phyloP scores from a whole-genome alignment of 2,113 vertebrate genomes.

The Ameiurus melas region DNA sequence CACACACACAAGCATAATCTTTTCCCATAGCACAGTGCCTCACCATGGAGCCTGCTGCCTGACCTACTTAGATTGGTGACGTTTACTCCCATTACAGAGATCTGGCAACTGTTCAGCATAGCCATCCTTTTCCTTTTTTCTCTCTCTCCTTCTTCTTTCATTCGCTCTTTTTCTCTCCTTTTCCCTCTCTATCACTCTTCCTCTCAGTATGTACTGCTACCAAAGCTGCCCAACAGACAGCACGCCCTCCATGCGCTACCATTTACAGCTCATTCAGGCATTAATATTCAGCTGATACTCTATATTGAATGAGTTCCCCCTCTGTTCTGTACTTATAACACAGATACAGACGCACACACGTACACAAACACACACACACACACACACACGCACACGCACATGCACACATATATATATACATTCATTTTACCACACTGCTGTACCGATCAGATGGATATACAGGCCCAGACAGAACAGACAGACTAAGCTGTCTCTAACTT shows the following conservation, averaged over 20 bases:
- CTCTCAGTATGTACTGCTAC: conserved; percentile 14
- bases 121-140: conserved; percentile 15
- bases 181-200: neutral
- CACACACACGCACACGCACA: too few relatives aligned
- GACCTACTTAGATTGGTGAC: conserved; percentile 55
- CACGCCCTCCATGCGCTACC: conserved; percentile 27
- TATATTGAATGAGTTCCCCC: neutral
- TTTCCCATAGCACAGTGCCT: conserved; percentile 32
- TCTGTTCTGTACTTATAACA: neutral
- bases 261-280: conserved; percentile 30
- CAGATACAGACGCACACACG: neutral
- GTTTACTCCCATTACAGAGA: conserved; percentile 37
- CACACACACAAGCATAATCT: conserved; percentile 18
- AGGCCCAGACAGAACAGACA: neutral
- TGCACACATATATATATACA: neutral
- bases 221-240: conserved; percentile 33
- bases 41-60: conserved; percentile 40
- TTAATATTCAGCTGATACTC: neutral
- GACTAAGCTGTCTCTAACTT: neutral
- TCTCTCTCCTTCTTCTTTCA: conserved; percentile 32
- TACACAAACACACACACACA: neutral
- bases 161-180: conserved; percentile 9
- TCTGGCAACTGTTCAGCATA: conserved; percentile 43
- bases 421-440: neutral
- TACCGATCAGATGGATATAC: neutral